Evolutionary conservation across 2,888 invertebrate species (phyloP), one percentile per base, ranked within the genome.

Genomic region (Lordiphosa fenestrarum): DNA sequence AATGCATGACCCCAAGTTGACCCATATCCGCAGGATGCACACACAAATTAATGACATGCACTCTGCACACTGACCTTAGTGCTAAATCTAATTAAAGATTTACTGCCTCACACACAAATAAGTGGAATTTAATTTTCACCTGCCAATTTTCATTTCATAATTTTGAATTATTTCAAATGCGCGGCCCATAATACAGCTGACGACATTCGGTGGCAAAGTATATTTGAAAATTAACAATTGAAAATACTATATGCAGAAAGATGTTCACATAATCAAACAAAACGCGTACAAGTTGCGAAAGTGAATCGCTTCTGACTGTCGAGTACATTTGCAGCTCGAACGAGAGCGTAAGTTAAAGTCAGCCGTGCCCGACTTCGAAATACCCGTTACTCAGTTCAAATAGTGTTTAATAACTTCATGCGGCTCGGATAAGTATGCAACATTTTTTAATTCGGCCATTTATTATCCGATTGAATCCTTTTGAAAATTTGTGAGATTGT

Each of bases 41-140:
- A 49, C 53, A 59, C 30, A 30, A 9, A 4, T 3, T 10, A 55
- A 57, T 69, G 56, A 58, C 54, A 63, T 61, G 63, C 52, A 49
- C 13, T 12, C 15, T 66, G 74, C 69, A 76, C 73, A 53, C 80
- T 80, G 84, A 83, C 76, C 76, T 83, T 80, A 65, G 54, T 15
- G 15, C 5, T 0, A 58, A 62, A 64, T 52, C 64, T 78, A 75
- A 83, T 83, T 75, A 83, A 74, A 46, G 33, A 33, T 33, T 15
- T 10, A 15, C 33, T 33, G 33, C 6, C 5, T 13, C 13, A 44
- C 33, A 33, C 44, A 9, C 30, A 30, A 10, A 10, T 30, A 10
- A 30, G 10, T 30, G 30, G 9, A 3, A 30, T 30, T 30, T 9
- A 10, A 30, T 30, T 30, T 30, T 30, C 30, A 9, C 3, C 30